phyloP scores from a whole-genome alignment of 30 jellyfish, hydroid and myxozoan species.

The Aurelia sp. region DNA sequence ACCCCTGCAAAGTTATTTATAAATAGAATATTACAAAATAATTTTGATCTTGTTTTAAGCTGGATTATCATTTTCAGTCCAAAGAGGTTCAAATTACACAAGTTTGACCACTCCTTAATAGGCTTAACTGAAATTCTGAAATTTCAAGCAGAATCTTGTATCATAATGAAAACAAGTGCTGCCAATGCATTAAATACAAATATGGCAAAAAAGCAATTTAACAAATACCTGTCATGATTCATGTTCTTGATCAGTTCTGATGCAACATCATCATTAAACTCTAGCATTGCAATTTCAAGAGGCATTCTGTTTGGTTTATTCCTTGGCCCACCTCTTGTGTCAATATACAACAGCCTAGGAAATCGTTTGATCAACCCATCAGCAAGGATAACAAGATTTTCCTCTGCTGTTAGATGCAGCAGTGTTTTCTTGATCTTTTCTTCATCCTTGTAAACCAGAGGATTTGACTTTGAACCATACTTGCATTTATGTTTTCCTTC shows the following conservation, averaged over 20 bases:
- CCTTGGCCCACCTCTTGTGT: slow-evolving; percentile 34
- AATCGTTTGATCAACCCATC: slow-evolving; percentile 33
- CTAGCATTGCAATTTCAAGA: slow-evolving; percentile 66
- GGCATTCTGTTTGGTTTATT: slow-evolving; percentile 49
- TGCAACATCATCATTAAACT: slow-evolving; percentile 79
- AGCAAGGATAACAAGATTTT: slow-evolving; percentile 53
- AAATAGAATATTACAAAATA: too few species aligned
- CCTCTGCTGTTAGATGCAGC: slow-evolving; percentile 88
- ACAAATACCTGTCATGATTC: slow-evolving; percentile 76
- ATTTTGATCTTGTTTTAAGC: too few species aligned
- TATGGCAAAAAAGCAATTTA: too few species aligned
- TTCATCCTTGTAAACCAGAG: neutral
- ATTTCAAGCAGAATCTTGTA: too few species aligned
- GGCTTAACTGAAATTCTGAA: too few species aligned
- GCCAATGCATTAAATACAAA: too few species aligned
- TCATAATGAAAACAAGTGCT: too few species aligned
- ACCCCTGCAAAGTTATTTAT: too few species aligned
- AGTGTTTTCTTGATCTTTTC: slow-evolving; percentile 55
- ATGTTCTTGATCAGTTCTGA: slow-evolving; percentile 54
- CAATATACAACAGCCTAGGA: slow-evolving; percentile 65
- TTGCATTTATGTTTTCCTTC: slow-evolving; percentile 34
- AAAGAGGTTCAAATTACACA: too few species aligned
- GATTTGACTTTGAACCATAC: slow-evolving; percentile 17
- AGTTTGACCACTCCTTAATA: too few species aligned
- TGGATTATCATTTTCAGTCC: too few species aligned